Evolutionary conservation across 2,113 vertebrate species (phyloP).

Genomic region (Notiomystis cincta): DNA sequence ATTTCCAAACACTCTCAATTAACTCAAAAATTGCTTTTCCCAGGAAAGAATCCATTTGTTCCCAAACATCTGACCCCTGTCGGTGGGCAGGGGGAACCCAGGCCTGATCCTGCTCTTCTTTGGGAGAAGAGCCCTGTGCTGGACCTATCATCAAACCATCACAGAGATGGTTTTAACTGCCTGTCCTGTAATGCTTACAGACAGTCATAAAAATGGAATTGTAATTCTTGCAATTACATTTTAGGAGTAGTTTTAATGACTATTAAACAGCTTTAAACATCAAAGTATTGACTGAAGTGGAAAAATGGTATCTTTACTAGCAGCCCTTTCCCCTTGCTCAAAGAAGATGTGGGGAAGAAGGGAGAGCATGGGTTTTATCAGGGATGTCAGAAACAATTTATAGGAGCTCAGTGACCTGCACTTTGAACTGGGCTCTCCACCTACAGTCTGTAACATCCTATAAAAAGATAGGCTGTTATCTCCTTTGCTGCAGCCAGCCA

Average conservation of each 20-base stretch:
- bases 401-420: constrained; percentile 60
- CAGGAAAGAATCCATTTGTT: background rate
- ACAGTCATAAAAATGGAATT: constrained; percentile 54
- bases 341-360: background rate
- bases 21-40: background rate
- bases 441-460: constrained; percentile 45
- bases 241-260: constrained; percentile 66
- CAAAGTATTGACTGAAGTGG: constrained; percentile 74
- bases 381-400: constrained; percentile 66
- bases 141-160: background rate
- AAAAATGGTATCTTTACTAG: constrained; percentile 68
- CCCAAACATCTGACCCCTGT: background rate
- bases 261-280: constrained; percentile 76
- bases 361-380: constrained; percentile 32
- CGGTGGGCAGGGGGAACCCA: background rate
- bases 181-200: constrained; percentile 51
- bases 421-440: constrained; percentile 67
- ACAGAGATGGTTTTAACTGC: constrained; percentile 16
- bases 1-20: background rate
- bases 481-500: constrained; percentile 9
- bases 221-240: constrained; percentile 69
- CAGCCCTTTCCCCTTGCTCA: constrained; percentile 31
- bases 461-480: constrained; percentile 59
- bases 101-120: background rate
- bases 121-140: background rate